A percentile compares a stretch with the other conserved stretches of the same genome.
Evolutionary conservation across 1,140 invertebrate genomes (phyloP).

Genomic region (Trachelipus rathkii): DNA sequence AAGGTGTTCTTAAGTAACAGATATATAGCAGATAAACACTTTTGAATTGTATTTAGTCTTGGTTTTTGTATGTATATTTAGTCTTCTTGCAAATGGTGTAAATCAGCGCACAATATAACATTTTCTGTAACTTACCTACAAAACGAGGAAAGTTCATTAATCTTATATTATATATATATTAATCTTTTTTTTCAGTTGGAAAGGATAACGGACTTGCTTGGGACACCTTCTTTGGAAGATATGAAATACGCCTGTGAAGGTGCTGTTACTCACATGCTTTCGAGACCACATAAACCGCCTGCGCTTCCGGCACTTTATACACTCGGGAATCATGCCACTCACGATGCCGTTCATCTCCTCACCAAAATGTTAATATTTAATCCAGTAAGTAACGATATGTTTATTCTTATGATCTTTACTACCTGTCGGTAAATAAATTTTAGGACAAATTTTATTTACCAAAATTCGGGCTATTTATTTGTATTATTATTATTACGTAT

Average conservation of each 20-base stretch:
- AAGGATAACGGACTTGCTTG: conserved; percentile 92
- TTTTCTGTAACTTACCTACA: too few relatives aligned
- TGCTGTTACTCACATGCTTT: conserved; percentile 86
- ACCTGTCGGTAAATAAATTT: neutral
- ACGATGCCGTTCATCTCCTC: conserved; percentile 95
- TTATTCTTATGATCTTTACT: neutral
- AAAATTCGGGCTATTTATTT: too few relatives aligned
- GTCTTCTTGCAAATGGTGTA: too few relatives aligned
- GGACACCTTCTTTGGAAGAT: conserved; percentile 91
- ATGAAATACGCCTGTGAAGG: conserved; percentile 95
- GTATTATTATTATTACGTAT: too few relatives aligned
- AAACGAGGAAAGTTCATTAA: too few relatives aligned
- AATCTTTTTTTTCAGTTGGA: conserved; percentile 62
- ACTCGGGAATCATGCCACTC: conserved; percentile 84
- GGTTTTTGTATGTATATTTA: too few relatives aligned
- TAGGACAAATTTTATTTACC: too few relatives aligned
- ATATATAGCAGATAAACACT: too few relatives aligned
- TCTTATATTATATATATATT: too few relatives aligned
- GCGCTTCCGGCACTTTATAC: conserved; percentile 86
- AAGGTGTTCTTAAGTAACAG: too few relatives aligned
- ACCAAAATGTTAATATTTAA: conserved; percentile 97
- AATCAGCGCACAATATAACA: too few relatives aligned
- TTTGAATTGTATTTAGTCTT: too few relatives aligned
- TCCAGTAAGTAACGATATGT: conserved; percentile 65
- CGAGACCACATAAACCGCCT: conserved; percentile 79